Conservation (phyloP, 2,888 invertebrate species). For the Abrostola tripartita region DNA sequence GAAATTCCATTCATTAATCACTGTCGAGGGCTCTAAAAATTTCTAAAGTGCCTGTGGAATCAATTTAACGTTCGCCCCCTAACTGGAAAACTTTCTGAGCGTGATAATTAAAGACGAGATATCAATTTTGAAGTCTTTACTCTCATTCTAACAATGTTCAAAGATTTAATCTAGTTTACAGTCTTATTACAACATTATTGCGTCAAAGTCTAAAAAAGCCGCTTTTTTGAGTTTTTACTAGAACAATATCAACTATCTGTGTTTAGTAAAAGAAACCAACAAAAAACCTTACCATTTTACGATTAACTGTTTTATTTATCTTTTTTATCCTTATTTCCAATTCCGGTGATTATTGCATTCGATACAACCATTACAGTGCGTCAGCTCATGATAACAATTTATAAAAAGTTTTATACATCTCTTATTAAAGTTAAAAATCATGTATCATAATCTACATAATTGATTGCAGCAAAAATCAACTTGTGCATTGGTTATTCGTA, state of each 20-base stretch:
- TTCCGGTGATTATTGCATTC: too few relatives aligned
- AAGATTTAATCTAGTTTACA: constrained; percentile 57
- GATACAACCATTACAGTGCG: too few relatives aligned
- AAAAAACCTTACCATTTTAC: too few relatives aligned
- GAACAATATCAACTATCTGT: not conserved
- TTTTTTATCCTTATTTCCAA: too few relatives aligned
- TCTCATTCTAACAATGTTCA: constrained; percentile 60
- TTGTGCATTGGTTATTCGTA: not conserved
- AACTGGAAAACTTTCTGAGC: constrained; percentile 77
- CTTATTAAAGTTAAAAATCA: too few relatives aligned
- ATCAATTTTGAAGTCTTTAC: constrained; percentile 75
- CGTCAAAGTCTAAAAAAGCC: constrained; percentile 19
- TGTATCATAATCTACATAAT: not conserved
- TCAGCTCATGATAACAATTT: too few relatives aligned
- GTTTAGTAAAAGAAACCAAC: too few relatives aligned
- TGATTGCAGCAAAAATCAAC: not conserved
- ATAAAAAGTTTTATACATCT: too few relatives aligned
- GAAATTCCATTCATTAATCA: constrained; percentile 87
- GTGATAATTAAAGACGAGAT: constrained; percentile 83
- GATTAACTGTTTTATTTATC: too few relatives aligned
- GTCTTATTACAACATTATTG: constrained; percentile 50
- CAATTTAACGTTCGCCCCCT: constrained; percentile 82
- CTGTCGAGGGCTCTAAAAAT: constrained; percentile 85
- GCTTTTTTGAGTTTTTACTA: not conserved
- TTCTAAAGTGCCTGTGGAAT: constrained; percentile 83